phyloP scores from a whole-genome alignment of 37 sponge, comb jelly and placozoan genomes.

The Haliclona indistincta region DNA sequence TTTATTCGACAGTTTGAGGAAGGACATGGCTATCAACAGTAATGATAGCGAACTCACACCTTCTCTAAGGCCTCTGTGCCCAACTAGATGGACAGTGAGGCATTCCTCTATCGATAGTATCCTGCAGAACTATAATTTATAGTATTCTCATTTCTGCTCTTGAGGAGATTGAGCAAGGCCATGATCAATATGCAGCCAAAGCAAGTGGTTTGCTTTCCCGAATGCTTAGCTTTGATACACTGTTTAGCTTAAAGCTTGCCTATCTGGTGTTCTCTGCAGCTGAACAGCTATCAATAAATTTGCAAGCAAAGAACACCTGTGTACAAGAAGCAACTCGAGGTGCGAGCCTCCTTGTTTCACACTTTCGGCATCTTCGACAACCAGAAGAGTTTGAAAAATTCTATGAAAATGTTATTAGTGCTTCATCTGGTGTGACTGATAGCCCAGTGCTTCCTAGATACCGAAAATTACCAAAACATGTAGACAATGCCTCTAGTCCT shows the following conservation, averaged over 20 bases:
- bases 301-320: constrained; percentile 20
- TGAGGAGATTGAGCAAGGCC: constrained; percentile 10
- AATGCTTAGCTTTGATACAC: constrained; percentile 58
- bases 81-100: constrained; percentile 42
- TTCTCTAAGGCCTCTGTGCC: constrained; percentile 35
- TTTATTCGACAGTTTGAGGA: too few species aligned
- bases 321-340: constrained; percentile 32
- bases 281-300: constrained; percentile 13
- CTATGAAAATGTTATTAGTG: neutral
- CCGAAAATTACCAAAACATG: constrained; percentile 17
- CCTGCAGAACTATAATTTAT: constrained; percentile 38
- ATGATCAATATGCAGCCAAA: constrained; percentile 10
- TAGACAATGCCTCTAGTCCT: neutral
- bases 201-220: constrained; percentile 25
- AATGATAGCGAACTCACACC: too few species aligned
- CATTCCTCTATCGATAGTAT: constrained; percentile 18
- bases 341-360: constrained; percentile 12
- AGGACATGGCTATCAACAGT: too few species aligned
- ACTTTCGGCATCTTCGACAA: constrained; percentile 24
- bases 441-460: constrained; percentile 38
- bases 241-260: constrained; percentile 64
- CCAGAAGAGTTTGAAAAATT: constrained; percentile 36
- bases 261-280: constrained; percentile 25
- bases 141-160: constrained; percentile 4
- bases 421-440: neutral